Conservation (phyloP, 2,797 vertebrate species). For the Gambusia yucatana region DNA sequence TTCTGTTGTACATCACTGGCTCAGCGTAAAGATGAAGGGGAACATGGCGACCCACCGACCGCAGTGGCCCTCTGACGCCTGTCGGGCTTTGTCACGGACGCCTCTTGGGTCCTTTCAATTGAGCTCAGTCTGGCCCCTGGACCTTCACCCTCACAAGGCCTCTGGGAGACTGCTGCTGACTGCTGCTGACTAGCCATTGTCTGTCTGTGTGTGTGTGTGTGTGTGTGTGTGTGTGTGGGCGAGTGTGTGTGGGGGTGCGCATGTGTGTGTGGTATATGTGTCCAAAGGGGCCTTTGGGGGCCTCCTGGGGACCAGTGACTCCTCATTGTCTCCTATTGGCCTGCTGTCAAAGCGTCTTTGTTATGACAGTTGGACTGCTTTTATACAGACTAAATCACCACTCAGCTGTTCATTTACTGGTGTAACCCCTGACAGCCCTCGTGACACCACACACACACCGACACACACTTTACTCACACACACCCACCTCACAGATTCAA, state of each 20-base stretch:
- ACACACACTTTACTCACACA: constrained; percentile 27
- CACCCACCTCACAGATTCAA: constrained; percentile 16
- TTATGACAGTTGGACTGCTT: constrained; percentile 86
- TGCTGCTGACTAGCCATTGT: constrained; percentile 73
- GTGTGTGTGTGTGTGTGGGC: background rate
- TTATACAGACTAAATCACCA: constrained; percentile 84
- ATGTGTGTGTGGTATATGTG: constrained; percentile 42
- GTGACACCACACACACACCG: constrained; percentile 57
- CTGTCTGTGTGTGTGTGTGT: constrained; percentile 20
- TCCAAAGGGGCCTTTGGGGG: constrained; percentile 70
- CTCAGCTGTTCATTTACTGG: constrained; percentile 86
- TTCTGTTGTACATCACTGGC: background rate
- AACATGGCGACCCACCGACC: constrained; percentile 23
- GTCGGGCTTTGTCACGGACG: constrained; percentile 72
- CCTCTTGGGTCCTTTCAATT: constrained; percentile 65
- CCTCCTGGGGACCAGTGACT: constrained; percentile 79
- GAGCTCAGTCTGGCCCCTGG: constrained; percentile 65
- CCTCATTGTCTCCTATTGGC: constrained; percentile 81
- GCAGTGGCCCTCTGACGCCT: constrained; percentile 50
- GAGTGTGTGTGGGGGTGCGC: background rate
- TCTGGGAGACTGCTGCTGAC: constrained; percentile 65
- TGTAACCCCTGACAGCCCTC: constrained; percentile 76
- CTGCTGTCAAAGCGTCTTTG: constrained; percentile 80
- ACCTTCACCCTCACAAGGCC: constrained; percentile 62
- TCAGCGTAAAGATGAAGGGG: constrained; percentile 1